phyloP scores from a whole-genome alignment of 1,140 invertebrate genomes.

The Wasmannia auropunctata region DNA sequence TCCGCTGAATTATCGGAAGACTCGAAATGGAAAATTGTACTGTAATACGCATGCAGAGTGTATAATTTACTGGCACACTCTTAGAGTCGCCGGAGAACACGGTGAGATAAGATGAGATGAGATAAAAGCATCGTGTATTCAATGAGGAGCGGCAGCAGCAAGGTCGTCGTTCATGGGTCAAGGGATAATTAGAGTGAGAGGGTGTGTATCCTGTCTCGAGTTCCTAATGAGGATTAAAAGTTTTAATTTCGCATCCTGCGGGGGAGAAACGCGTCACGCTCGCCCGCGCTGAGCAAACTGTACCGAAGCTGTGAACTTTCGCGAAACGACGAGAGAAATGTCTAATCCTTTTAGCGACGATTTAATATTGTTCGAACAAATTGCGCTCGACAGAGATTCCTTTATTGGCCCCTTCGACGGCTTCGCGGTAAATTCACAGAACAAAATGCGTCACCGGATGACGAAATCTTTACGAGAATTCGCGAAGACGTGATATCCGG shows the following conservation, averaged over 20 bases:
- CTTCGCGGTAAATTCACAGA: not conserved
- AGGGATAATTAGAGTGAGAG: constrained; percentile 27
- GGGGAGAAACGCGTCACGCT: not conserved
- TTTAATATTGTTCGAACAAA: constrained; percentile 39
- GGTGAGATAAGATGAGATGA: constrained; percentile 2
- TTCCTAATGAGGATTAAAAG: constrained; percentile 51
- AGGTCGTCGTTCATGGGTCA: constrained; percentile 19
- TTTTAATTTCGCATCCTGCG: constrained; percentile 33
- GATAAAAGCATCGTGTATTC: constrained; percentile 18
- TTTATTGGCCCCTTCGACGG: not conserved
- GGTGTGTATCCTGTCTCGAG: constrained; percentile 24
- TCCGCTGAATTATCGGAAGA: not conserved
- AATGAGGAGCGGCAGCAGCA: not conserved
- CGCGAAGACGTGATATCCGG: not conserved
- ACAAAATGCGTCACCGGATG: not conserved
- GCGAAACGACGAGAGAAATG: not conserved
- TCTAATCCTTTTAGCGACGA: constrained; percentile 33
- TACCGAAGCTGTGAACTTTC: not conserved
- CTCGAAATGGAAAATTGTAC: not conserved
- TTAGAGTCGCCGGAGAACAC: not conserved
- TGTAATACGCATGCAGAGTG: not conserved
- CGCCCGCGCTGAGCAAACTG: not conserved
- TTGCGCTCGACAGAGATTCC: not conserved
- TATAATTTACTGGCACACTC: constrained; percentile 3
- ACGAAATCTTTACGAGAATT: constrained; percentile 15